Percentiles rank a stretch among this genome's conserved stretches.
phyloP scores from a whole-genome alignment of 2,888 invertebrate genomes.

The Agrochola lota region DNA sequence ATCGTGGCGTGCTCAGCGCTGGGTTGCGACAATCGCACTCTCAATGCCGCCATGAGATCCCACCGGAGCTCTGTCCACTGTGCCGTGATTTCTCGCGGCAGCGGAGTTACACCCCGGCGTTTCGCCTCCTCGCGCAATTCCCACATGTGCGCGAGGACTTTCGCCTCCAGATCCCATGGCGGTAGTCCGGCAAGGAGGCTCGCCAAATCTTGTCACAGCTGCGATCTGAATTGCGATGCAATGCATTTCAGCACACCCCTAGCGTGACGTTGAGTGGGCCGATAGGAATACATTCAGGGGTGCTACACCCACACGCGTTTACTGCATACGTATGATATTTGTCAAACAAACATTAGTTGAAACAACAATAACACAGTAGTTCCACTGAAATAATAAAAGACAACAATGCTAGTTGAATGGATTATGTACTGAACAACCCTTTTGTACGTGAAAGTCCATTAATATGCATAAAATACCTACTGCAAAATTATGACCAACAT shows the following conservation, averaged over 20 bases:
- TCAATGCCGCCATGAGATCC: too few species aligned
- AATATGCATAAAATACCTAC: neutral
- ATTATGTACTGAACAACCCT: neutral
- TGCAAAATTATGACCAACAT: neutral
- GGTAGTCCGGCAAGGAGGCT: too few species aligned
- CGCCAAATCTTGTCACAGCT: neutral
- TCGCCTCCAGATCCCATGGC: too few species aligned
- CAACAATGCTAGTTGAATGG: neutral
- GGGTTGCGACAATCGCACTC: too few species aligned
- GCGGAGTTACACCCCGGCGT: too few species aligned
- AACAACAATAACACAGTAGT: constrained; percentile 17
- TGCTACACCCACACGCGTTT: constrained; percentile 10
- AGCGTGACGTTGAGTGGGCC: constrained; percentile 18
- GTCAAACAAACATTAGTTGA: constrained; percentile 26
- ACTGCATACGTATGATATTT: neutral
- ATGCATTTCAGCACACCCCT: neutral
- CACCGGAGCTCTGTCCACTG: too few species aligned
- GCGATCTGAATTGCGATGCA: neutral
- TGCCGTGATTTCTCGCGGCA: too few species aligned
- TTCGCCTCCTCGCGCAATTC: too few species aligned
- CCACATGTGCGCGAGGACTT: too few species aligned
- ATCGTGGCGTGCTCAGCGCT: too few species aligned
- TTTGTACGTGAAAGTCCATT: neutral
- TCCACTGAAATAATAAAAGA: neutral
- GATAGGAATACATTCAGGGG: neutral